These are phyloP conservation scores for Pangasianodon gigas DNA, from an alignment of 2,113 vertebrate genomes.

Conservation along the genomic window DNA sequence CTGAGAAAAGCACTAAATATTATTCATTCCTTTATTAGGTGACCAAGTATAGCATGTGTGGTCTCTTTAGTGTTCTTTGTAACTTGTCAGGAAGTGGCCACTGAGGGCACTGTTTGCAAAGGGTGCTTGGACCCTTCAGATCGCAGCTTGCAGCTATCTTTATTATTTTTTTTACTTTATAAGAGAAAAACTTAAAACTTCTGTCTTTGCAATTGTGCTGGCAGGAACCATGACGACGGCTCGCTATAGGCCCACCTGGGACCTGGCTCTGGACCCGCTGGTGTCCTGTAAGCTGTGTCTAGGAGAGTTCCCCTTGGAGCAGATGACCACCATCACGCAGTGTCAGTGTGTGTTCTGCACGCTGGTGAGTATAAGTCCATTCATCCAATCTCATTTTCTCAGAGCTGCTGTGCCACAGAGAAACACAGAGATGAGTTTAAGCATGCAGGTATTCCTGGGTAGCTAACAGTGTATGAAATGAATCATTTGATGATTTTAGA, in stretches of 20 bases:
- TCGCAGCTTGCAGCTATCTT: neutral
- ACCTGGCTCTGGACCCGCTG: slow-evolving; percentile 93
- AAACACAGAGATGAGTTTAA: neutral
- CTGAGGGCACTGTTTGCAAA: neutral
- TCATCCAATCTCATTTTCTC: neutral
- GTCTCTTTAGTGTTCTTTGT: neutral
- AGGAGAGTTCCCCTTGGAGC: slow-evolving; percentile 94
- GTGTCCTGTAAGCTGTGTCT: slow-evolving; percentile 98
- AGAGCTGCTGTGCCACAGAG: neutral
- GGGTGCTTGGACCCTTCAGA: neutral
- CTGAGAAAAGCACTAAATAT: neutral
- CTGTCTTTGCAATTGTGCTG: slow-evolving; percentile 72
- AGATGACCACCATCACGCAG: slow-evolving; percentile 97
- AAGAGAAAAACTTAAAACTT: slow-evolving; percentile 1
- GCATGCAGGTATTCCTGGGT: neutral
- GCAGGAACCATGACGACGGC: slow-evolving; percentile 89
- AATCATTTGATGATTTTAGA: neutral
- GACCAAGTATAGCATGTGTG: neutral
- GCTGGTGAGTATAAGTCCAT: slow-evolving; percentile 78
- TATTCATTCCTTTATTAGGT: neutral
- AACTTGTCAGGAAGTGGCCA: neutral
- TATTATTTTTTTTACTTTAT: neutral
- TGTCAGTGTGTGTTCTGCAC: slow-evolving; percentile 99
- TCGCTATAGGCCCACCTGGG: slow-evolving; percentile 93
- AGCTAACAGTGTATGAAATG: neutral